Evolutionary conservation across 1,140 invertebrate genomes (phyloP).

Genomic region (Pogonus chalceus): DNA sequence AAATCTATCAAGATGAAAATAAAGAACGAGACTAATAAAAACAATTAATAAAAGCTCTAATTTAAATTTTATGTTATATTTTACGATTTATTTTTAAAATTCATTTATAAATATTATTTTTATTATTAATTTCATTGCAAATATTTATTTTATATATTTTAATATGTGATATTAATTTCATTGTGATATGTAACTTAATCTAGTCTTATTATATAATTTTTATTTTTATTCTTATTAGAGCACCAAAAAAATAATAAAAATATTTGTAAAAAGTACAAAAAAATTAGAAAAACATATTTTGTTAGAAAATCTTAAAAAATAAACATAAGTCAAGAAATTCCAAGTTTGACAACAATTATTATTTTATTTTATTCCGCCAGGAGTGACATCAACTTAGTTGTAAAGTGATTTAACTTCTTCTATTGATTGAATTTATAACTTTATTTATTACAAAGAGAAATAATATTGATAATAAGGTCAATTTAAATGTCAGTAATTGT

Average conservation of each 20-base stretch:
- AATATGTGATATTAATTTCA: neutral
- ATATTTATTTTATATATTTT: constrained; percentile 6
- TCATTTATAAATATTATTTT: too few relatives aligned
- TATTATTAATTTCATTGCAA: too few relatives aligned
- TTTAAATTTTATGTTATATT: too few relatives aligned
- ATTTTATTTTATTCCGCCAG: constrained; percentile 4
- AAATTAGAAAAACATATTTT: neutral
- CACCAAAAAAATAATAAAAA: neutral
- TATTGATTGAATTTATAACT: neutral
- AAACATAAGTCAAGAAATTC: neutral
- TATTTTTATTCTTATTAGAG: neutral
- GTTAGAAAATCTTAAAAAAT: neutral
- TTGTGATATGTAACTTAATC: constrained; percentile 20
- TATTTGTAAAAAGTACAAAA: neutral
- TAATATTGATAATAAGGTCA: neutral
- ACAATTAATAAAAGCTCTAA: too few relatives aligned
- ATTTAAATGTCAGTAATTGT: neutral
- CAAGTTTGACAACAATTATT: neutral
- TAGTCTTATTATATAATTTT: constrained; percentile 35
- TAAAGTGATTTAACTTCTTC: neutral
- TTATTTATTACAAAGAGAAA: neutral
- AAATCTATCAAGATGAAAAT: too few relatives aligned
- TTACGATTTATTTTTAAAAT: too few relatives aligned
- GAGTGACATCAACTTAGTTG: neutral
- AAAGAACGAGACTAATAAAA: too few relatives aligned